A percentile compares a stretch with the other conserved stretches of the same genome.
phyloP scores from a whole-genome alignment of 1,140 invertebrate genomes.

The Lucilia cuprina region DNA sequence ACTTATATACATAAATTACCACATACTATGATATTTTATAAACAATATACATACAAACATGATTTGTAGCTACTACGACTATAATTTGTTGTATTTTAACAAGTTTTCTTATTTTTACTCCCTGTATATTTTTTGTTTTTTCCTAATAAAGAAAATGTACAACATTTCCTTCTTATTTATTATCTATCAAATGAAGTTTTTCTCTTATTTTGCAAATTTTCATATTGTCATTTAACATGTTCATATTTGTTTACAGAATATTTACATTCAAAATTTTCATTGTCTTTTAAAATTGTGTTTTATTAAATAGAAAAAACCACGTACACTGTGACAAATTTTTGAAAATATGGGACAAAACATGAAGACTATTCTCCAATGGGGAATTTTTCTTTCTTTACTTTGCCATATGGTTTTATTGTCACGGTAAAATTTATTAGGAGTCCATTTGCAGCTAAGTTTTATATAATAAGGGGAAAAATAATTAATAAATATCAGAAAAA shows the following conservation, averaged over 20 bases:
- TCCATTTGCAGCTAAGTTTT: too few species aligned
- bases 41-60: not conserved
- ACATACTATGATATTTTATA: slow-evolving; percentile 10
- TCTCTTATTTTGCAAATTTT: not conserved
- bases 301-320: not conserved
- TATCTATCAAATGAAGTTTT: not conserved
- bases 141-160: not conserved
- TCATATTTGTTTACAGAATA: slow-evolving; percentile 17
- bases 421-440: too few species aligned
- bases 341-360: too few species aligned
- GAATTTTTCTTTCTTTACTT: too few species aligned
- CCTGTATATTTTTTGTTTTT: not conserved
- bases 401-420: too few species aligned
- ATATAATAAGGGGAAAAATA: too few species aligned
- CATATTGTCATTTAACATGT: not conserved
- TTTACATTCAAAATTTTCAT: not conserved
- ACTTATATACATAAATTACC: slow-evolving; percentile 28
- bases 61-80: too few species aligned
- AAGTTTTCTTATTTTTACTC: not conserved
- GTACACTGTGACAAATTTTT: not conserved
- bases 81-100: not conserved
- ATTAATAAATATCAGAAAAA: too few species aligned
- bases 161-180: not conserved
- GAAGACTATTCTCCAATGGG: too few species aligned
- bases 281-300: not conserved